Conservation (phyloP, 37 sponge, comb jelly and placozoan genomes). For the Aphrocallistes beatrix region DNA sequence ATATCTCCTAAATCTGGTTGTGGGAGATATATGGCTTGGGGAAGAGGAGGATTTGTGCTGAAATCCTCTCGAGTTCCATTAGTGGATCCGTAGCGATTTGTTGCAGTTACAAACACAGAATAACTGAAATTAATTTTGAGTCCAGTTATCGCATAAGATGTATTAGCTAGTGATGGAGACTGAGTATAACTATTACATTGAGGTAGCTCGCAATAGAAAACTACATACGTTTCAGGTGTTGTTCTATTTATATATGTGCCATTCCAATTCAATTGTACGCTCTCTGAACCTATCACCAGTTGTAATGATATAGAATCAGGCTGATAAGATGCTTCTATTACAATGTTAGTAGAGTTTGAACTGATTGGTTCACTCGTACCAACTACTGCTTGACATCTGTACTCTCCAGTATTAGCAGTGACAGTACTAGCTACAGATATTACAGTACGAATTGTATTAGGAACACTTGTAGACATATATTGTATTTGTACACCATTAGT, state of each 20-base stretch:
- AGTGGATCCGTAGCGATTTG: not conserved
- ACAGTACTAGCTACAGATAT: not conserved
- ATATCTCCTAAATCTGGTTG: not conserved
- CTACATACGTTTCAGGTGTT: constrained; percentile 7
- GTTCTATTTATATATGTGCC: not conserved
- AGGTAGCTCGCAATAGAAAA: not conserved
- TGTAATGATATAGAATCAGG: not conserved
- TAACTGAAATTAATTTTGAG: not conserved
- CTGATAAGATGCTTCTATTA: not conserved
- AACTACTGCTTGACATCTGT: not conserved
- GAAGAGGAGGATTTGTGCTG: not conserved
- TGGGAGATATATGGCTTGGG: not conserved
- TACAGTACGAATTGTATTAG: not conserved
- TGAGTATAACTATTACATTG: not conserved
- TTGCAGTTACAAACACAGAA: not conserved
- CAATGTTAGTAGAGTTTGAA: not conserved
- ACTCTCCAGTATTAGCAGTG: not conserved
- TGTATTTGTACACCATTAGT: not conserved
- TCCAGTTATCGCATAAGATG: not conserved
- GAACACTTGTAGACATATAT: not conserved
- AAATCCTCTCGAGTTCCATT: not conserved
- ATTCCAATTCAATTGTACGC: not conserved
- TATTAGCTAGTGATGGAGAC: not conserved
- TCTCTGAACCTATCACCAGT: not conserved
- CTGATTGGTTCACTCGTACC: not conserved